Evolutionary conservation across 1,140 invertebrate species (phyloP).

Genomic region (Heliconius eleuchia): DNA sequence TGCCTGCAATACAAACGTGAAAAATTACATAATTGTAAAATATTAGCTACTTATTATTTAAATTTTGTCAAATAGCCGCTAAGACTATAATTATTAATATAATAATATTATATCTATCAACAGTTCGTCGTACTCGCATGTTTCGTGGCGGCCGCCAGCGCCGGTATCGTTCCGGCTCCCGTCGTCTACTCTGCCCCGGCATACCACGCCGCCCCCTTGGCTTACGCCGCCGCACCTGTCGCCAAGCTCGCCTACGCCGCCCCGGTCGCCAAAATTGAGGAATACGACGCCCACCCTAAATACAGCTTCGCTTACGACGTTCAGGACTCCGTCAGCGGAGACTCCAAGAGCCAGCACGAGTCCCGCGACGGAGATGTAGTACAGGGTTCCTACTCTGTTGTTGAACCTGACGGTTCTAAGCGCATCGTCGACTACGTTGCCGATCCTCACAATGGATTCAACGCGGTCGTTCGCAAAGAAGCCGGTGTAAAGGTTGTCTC

Average conservation of each 20-base stretch:
- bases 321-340: constrained; percentile 84
- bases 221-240: constrained; percentile 41
- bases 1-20: background rate
- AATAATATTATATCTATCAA: background rate
- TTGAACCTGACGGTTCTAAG: constrained; percentile 85
- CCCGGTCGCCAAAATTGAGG: constrained; percentile 38
- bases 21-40: background rate
- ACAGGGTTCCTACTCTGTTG: constrained; percentile 83
- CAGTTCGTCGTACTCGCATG: constrained; percentile 66
- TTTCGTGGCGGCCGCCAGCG: constrained; percentile 61
- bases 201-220: constrained; percentile 78
- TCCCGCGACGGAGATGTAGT: constrained; percentile 83
- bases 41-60: constrained; percentile 24
- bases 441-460: constrained; percentile 80
- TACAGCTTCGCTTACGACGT: constrained; percentile 85
- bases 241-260: constrained; percentile 41
- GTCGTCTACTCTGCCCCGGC: constrained; percentile 49
- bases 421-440: constrained; percentile 85
- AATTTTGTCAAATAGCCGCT: too few relatives aligned
- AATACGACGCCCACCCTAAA: constrained; percentile 81
- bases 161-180: constrained; percentile 55
- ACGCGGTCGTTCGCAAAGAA: constrained; percentile 77
- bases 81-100: too few relatives aligned
- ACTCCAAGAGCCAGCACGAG: constrained; percentile 86
- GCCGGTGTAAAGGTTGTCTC: constrained; percentile 43